Base-by-base conservation (phyloP, 2,888 invertebrate species). In the Aphidoletes aphidimyza region DNA sequence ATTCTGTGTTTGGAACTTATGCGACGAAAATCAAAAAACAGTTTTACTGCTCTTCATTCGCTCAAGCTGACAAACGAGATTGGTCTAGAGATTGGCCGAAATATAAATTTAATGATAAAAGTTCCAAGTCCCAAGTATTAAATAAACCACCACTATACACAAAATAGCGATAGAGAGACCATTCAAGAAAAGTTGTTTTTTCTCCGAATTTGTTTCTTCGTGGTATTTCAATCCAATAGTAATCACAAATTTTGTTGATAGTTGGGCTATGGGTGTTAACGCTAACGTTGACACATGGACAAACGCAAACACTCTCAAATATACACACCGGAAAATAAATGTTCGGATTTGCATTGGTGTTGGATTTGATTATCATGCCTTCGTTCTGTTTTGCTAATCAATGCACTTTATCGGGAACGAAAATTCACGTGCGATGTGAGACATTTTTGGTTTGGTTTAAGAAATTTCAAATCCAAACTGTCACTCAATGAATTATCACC, bases 71-170 rank as follows among this genome's bases (percentile, higher is more conserved):
- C 26, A 69, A 5, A 14, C n/a, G 11, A 30, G 0, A 14, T 9
- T 69, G 69, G 30, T 30, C 69, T 69, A 30, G n/a, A 69, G 5
- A 69, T 69, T 69, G 69, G 17, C 11, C 69, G 69, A 69, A n/a
- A 30, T 69, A 69, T 69, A 69, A 30, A 69, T 69, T 69, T 30
- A 69, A 69, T 69, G 69, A 69, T 69, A 69, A 69, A 69, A 69
- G 69, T 69, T n/a, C n/a, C 69, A 69, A 17, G 69, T 42, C 42
- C 6, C 14, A 14, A 14, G 69, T 14, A 30, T 69, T 69, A 69
- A 69, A 69, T 69, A 26, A 69, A 69, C 69, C 30, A 69, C 69
- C 69, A 69, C 54, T n/a, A n/a, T n/a, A 47, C 22, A 69, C 69
- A 69, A 30, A 69, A 26, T 5, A 69, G 9, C 34, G 14, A 69